Evolutionary conservation across 2,113 vertebrate species (phyloP), one percentile per base, ranked within the genome.

Genomic region (Malurus alboscapulatus): DNA sequence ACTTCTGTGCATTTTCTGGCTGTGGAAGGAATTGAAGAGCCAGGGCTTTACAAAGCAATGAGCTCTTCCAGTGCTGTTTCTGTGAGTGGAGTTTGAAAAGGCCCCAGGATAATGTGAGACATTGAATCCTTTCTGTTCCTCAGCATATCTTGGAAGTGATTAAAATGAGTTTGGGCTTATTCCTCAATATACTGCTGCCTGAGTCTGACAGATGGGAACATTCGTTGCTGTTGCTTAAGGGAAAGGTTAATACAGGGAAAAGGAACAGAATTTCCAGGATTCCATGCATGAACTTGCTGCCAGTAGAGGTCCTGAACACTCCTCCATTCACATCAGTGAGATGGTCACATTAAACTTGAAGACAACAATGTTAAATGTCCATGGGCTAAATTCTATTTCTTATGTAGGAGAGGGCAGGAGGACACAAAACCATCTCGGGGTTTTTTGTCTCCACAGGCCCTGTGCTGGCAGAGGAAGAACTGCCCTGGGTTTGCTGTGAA

Each of bases 261-360:
- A 94, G 34, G 53, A 81, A 36, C 19, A 57, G 29, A 42, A 45
- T 44, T 89, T 81, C 76, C 69, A 92, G 81, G 44, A 75, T 76
- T 84, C 48, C 38, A n/a, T 36, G 81, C 63, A 26, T 47, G 66
- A 86, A 63, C 66, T 83, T 89, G 76, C 84, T 83, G 87, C 91
- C 96, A 90, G 94, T 75, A 94, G 95, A 96, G 95, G 95, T 95
- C 96, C 93, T 89, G 78, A 73, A 86, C 34, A 84, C 79, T 91
- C 53, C 92, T 92, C 44, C 44, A 21, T 95, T 93, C 67, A 54
- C 62, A 15, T 66, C 32, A 59, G 9, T 29, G 27, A 83, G 73
- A 22, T 92, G 34, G 55, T 84, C 71, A 59, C 63, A 57, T 66
- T 42, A 69, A 79, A 69, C 54, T 62, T 40, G 42, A 79, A 77